Evolutionary conservation across 2,888 invertebrate species (phyloP).

Genomic region (Glaucopsyche alexis): DNA sequence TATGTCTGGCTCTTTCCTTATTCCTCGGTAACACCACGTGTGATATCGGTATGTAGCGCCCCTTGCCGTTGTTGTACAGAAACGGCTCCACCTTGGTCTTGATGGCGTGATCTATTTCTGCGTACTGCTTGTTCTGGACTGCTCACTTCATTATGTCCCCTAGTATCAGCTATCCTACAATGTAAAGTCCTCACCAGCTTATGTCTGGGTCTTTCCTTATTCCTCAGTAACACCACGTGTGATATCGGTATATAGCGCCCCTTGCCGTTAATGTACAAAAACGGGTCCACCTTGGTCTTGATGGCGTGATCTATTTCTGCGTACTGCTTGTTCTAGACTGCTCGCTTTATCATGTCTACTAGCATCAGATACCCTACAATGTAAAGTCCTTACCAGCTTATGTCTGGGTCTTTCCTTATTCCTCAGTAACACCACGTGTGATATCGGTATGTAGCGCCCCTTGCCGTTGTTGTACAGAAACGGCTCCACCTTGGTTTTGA

Average conservation of each 20-base stretch:
- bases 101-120: too few relatives aligned
- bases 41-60: constrained; percentile 83
- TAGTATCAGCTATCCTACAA: constrained; percentile 65
- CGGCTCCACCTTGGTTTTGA: constrained; percentile 93
- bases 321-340: too few relatives aligned
- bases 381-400: constrained; percentile 81
- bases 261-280: too few relatives aligned
- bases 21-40: too few relatives aligned
- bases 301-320: too few relatives aligned
- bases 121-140: too few relatives aligned
- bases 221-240: too few relatives aligned
- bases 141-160: constrained; percentile 60
- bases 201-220: too few relatives aligned
- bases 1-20: too few relatives aligned
- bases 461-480: constrained; percentile 96
- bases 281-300: constrained; percentile 82
- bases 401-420: constrained; percentile 92
- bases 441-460: constrained; percentile 94
- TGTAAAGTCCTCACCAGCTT: neutral
- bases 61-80: too few relatives aligned
- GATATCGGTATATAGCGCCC: constrained; percentile 83
- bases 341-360: too few relatives aligned
- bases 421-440: constrained; percentile 91
- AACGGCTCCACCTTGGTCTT: constrained; percentile 82
- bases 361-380: neutral